These are phyloP conservation scores for Patella ulyssiponensis DNA, from an alignment of 2,888 invertebrate species.

Conservation along the genomic window DNA sequence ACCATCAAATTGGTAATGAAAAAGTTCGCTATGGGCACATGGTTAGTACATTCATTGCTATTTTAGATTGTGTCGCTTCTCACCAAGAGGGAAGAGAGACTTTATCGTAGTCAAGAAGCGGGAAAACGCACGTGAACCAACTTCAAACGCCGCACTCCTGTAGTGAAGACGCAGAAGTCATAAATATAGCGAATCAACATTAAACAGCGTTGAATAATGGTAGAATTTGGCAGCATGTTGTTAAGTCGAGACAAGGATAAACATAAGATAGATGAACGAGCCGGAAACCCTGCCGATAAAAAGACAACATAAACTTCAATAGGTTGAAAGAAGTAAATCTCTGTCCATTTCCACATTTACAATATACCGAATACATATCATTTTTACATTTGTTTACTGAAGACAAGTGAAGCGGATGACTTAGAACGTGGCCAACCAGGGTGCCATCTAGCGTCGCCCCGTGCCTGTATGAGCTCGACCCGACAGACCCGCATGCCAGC, in stretches of 20 bases:
- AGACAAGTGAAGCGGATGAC: not conserved
- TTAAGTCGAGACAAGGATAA: slow-evolving; percentile 2
- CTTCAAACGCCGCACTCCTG: not conserved
- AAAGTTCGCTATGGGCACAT: no score
- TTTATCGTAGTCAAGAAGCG: not conserved
- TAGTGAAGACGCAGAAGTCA: slow-evolving; percentile 4
- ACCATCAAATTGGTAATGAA: no score
- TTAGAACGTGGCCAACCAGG: not conserved
- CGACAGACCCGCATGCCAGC: not conserved
- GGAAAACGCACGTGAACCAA: slow-evolving; percentile 10
- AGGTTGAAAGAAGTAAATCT: not conserved
- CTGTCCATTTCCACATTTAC: not conserved
- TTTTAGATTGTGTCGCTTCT: not conserved
- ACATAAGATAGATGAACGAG: no score
- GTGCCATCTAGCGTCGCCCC: slow-evolving; percentile 7
- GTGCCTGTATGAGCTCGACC: not conserved
- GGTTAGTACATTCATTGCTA: no score
- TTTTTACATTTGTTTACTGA: not conserved
- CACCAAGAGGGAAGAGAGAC: not conserved
- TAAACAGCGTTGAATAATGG: slow-evolving; percentile 4
- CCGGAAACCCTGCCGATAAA: not conserved
- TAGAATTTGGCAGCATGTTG: not conserved
- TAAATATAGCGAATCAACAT: slow-evolving; percentile 6
- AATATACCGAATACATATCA: slow-evolving; percentile 6
- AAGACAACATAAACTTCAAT: not conserved